phyloP scores from a whole-genome alignment of 2,113 vertebrate species.

The Sylvietta virens region DNA sequence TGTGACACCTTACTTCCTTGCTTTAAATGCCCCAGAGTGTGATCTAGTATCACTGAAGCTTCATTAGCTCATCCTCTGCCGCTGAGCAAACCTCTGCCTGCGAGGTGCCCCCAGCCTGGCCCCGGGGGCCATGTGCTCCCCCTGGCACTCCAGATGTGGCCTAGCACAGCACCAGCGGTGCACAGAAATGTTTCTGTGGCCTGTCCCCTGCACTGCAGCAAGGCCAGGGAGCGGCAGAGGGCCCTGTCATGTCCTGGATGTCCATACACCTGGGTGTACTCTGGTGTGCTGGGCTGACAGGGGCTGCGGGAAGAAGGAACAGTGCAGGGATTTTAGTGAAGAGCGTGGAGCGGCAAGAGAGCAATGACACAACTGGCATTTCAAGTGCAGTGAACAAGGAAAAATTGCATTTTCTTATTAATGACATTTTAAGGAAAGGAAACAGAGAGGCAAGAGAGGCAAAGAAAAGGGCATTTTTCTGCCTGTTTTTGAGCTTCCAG shows the following conservation, averaged over 20 bases:
- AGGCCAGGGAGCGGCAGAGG: not conserved
- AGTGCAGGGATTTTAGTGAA: not conserved
- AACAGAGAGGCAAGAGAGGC: not conserved
- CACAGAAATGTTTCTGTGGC: not conserved
- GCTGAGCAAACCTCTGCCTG: not conserved
- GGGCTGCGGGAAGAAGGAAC: not conserved
- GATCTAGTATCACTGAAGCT: not conserved
- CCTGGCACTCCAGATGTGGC: not conserved
- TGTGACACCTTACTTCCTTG: not conserved
- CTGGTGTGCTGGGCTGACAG: not conserved
- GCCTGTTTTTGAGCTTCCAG: not conserved
- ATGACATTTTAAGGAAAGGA: not conserved
- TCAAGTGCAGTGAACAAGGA: not conserved
- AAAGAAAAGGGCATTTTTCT: not conserved
- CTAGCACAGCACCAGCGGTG: not conserved
- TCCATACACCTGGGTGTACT: not conserved
- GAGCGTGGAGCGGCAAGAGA: not conserved
- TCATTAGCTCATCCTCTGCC: not conserved
- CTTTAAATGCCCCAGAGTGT: not conserved
- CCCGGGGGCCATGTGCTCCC: accelerated
- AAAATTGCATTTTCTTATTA: not conserved
- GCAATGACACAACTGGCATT: not conserved
- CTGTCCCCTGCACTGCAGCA: not conserved
- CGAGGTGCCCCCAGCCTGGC: not conserved
- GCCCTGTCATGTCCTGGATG: not conserved